Conservation (phyloP, 1,140 invertebrate species). For the Papilio dardanus region DNA sequence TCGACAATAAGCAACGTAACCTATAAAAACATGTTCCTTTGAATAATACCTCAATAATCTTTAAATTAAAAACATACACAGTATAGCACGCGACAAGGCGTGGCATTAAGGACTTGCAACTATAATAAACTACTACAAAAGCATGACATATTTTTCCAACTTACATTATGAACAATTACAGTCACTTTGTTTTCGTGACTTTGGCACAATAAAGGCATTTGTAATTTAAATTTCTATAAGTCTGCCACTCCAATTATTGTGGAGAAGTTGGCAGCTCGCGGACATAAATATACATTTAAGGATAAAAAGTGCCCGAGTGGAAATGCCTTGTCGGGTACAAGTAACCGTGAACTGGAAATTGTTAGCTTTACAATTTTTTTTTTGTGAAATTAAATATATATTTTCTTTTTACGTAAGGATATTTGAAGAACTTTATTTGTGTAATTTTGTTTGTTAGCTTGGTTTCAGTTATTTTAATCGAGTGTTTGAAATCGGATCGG, state of each 20-base stretch:
- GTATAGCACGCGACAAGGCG: background rate
- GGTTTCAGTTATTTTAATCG: no score
- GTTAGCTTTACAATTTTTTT: background rate
- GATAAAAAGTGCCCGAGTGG: conserved; percentile 40
- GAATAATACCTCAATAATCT: background rate
- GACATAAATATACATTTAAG: conserved; percentile 45
- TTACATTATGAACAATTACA: conserved; percentile 3
- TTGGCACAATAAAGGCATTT: conserved; percentile 30
- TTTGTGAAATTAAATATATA: background rate
- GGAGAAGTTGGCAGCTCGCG: conserved; percentile 43
- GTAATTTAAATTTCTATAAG: conserved; percentile 46
- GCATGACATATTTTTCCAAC: background rate
- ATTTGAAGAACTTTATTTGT: background rate
- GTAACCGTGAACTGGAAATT: background rate
- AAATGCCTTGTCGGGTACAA: conserved; percentile 40
- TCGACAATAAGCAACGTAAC: background rate
- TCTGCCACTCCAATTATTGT: conserved; percentile 65
- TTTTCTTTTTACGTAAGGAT: background rate
- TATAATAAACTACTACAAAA: background rate
- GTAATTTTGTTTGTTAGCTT: background rate
- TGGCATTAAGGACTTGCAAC: background rate
- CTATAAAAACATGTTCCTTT: background rate
- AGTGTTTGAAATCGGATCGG: no score
- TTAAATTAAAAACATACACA: background rate
- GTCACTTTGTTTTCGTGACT: conserved; percentile 7